Conservation (phyloP, 2,113 vertebrate species). For the Chaetodon trifascialis region DNA sequence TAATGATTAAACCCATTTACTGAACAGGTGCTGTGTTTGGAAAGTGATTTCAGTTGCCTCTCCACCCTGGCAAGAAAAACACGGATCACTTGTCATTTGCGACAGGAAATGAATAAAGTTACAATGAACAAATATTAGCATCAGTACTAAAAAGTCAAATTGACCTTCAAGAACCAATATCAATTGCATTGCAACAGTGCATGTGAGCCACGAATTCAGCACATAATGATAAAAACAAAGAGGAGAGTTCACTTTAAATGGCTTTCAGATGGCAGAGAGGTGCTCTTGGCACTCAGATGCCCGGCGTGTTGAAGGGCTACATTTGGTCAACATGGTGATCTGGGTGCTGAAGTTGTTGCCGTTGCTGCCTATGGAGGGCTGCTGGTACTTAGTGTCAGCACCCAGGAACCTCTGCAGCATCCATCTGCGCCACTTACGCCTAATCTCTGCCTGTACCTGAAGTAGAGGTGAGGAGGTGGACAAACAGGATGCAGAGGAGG, state of each 20-base stretch:
- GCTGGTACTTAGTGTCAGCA: conserved; percentile 89
- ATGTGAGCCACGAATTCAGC: conserved; percentile 12
- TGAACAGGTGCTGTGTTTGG: neutral
- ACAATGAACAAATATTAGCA: conserved; percentile 31
- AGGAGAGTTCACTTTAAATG: neutral
- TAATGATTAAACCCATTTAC: neutral
- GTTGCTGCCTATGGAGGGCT: conserved; percentile 91
- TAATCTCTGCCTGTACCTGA: conserved; percentile 96
- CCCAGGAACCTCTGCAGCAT: conserved; percentile 90
- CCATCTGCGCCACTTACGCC: conserved; percentile 96
- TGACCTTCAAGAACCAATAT: conserved; percentile 23
- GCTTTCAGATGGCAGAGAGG: conserved; percentile 86
- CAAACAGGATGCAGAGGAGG: conserved; percentile 50
- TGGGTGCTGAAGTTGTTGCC: conserved; percentile 96
- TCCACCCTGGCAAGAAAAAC: conserved; percentile 8
- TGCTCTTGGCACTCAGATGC: conserved; percentile 89
- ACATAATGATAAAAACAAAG: conserved; percentile 11
- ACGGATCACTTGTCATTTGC: conserved; percentile 3
- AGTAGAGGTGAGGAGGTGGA: neutral
- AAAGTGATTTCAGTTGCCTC: neutral
- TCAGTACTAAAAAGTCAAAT: conserved; percentile 23
- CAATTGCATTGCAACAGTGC: conserved; percentile 14
- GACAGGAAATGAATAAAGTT: conserved; percentile 5
- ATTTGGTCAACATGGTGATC: conserved; percentile 94
- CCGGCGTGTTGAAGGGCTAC: conserved; percentile 88